Evolutionary conservation across 2,888 invertebrate genomes (phyloP).

Genomic region (Lysandra coridon): DNA sequence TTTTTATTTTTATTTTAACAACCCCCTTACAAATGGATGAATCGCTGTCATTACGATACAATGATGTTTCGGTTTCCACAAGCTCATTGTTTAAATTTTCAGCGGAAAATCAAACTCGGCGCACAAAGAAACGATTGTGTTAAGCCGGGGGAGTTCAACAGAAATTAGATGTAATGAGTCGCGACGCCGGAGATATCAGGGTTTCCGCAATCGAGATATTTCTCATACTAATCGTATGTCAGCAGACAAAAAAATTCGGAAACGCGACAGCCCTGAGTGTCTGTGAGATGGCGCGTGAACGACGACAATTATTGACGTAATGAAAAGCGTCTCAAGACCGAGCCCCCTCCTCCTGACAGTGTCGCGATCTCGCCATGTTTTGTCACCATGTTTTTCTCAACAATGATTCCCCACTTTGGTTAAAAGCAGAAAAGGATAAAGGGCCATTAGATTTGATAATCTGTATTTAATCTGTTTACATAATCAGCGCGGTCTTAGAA

Average conservation of each 20-base stretch:
- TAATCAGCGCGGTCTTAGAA: no score
- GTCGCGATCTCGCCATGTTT: neutral
- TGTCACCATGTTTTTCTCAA: neutral
- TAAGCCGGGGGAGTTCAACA: neutral
- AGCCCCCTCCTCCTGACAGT: neutral
- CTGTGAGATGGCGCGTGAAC: slow-evolving; percentile 45
- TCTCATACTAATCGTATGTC: neutral
- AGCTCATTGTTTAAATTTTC: neutral
- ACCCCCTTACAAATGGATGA: neutral
- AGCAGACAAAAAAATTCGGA: neutral
- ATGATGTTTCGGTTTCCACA: neutral
- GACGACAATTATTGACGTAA: slow-evolving; percentile 63
- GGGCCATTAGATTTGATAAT: neutral
- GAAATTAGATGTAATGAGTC: slow-evolving; percentile 16
- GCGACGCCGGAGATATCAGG: neutral
- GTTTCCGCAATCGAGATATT: neutral
- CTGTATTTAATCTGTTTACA: no score
- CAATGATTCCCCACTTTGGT: neutral
- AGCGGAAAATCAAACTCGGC: neutral
- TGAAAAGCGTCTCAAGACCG: slow-evolving; percentile 56
- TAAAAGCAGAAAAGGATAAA: neutral
- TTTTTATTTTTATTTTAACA: no score
- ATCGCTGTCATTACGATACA: neutral
- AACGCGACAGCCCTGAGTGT: slow-evolving; percentile 20
- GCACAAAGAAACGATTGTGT: slow-evolving; percentile 6